These are phyloP conservation scores for Plusia festucae DNA, from an alignment of 2,888 invertebrate genomes.

Conservation along the genomic window DNA sequence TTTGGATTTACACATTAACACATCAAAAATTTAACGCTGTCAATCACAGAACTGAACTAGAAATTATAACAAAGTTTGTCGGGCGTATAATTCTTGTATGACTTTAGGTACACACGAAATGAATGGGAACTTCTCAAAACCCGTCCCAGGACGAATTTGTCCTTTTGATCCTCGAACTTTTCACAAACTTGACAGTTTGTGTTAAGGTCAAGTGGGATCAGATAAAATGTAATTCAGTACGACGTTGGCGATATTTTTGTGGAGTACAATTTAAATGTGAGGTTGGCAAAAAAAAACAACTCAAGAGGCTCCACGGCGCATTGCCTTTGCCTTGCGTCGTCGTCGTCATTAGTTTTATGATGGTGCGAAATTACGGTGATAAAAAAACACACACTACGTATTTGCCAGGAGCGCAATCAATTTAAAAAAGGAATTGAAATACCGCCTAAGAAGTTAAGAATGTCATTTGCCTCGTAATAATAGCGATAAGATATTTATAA, in stretches of 20 bases:
- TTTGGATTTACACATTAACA: background rate
- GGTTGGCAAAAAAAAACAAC: conserved; percentile 64
- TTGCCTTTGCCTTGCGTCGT: conserved; percentile 46
- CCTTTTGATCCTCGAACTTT: conserved; percentile 12
- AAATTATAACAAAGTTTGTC: conserved; percentile 6
- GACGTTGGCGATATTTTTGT: conserved; percentile 48
- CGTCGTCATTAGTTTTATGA: conserved; percentile 65
- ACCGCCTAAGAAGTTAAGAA: conserved; percentile 38
- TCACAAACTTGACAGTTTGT: conserved; percentile 12
- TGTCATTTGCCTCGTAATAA: conserved; percentile 3
- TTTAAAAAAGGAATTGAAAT: conserved; percentile 4
- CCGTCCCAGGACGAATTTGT: conserved; percentile 10
- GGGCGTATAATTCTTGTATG: background rate
- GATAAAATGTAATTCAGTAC: conserved; percentile 24
- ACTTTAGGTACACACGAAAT: background rate
- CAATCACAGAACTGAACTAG: conserved; percentile 21
- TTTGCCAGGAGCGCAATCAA: background rate
- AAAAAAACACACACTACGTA: conserved; percentile 37
- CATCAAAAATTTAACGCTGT: conserved; percentile 13
- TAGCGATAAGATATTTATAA: conserved; percentile 4
- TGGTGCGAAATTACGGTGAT: conserved; percentile 58
- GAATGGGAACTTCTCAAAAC: conserved; percentile 15
- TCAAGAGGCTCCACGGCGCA: conserved; percentile 53
- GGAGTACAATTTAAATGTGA: conserved; percentile 53
- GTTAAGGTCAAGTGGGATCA: conserved; percentile 32